Conservation (phyloP, 2,113 vertebrate genomes). For the Ageneiosus marmoratus region DNA sequence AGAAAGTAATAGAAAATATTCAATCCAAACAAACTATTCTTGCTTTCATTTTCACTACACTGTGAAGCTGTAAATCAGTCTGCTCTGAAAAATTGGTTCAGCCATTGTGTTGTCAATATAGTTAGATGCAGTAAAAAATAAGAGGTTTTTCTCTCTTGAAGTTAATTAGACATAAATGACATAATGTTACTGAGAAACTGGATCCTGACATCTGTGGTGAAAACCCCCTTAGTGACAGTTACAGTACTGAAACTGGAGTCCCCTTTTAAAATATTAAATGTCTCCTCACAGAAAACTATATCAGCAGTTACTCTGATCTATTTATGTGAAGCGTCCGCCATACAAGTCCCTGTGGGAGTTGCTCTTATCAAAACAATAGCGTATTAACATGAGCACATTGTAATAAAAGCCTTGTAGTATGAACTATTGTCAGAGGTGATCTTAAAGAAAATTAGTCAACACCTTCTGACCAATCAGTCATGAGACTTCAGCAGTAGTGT, state of each 20-base stretch:
- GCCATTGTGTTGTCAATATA: neutral
- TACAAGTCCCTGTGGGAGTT: neutral
- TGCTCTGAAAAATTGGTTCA: neutral
- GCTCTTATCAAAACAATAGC: neutral
- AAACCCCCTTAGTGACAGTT: neutral
- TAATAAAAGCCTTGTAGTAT: neutral
- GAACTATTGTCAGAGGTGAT: neutral
- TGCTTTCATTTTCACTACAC: neutral
- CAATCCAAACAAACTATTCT: neutral
- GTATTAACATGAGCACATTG: neutral
- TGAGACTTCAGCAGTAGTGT: neutral
- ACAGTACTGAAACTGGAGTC: neutral
- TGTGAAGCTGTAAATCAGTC: neutral
- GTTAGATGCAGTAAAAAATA: neutral
- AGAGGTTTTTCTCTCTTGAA: neutral
- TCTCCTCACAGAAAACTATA: neutral
- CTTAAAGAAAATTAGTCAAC: neutral
- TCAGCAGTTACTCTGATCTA: neutral
- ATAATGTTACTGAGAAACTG: neutral
- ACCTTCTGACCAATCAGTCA: neutral
- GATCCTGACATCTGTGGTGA: neutral
- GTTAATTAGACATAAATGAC: neutral
- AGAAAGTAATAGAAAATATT: neutral
- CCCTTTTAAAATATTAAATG: neutral
- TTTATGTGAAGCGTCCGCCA: neutral